phyloP scores from a whole-genome alignment of 2,113 vertebrate genomes.

The Heterochromis multidens region DNA sequence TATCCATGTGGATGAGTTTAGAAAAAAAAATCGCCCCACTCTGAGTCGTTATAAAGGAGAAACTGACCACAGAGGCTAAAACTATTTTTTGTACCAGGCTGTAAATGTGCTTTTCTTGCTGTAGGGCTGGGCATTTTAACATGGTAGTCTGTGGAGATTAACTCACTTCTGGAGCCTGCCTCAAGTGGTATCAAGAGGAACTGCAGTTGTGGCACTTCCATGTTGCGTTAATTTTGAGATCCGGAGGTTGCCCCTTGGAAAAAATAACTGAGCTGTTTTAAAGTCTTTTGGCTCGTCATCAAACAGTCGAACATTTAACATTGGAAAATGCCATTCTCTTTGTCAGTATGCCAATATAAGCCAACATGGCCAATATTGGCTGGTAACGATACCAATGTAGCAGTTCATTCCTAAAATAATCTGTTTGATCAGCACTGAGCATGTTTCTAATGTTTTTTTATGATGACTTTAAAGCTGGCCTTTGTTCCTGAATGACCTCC shows the following conservation, averaged over 20 bases:
- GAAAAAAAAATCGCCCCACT: no score
- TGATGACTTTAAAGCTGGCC: neutral
- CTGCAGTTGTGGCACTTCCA: neutral
- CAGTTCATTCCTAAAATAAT: neutral
- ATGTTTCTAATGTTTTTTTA: neutral
- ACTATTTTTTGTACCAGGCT: neutral
- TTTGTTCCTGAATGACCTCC: constrained; percentile 13
- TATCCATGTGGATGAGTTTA: no score
- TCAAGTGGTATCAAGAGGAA: neutral
- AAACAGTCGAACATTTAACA: neutral
- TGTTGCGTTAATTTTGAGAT: neutral
- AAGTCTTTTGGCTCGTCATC: neutral
- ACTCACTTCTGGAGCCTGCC: neutral
- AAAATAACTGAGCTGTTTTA: neutral
- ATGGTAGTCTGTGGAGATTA: neutral
- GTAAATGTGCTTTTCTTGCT: neutral
- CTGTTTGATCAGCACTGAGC: neutral
- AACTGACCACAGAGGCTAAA: neutral
- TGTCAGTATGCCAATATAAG: neutral
- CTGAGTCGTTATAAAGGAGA: no score
- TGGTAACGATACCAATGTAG: neutral
- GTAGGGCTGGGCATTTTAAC: neutral
- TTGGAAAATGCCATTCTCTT: neutral
- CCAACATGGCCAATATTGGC: neutral
- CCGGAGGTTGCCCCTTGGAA: neutral